A percentile compares a stretch with the other conserved stretches of the same genome.
Evolutionary conservation across 2,797 vertebrate species (phyloP).

Genomic region (Myotis daubentonii): DNA sequence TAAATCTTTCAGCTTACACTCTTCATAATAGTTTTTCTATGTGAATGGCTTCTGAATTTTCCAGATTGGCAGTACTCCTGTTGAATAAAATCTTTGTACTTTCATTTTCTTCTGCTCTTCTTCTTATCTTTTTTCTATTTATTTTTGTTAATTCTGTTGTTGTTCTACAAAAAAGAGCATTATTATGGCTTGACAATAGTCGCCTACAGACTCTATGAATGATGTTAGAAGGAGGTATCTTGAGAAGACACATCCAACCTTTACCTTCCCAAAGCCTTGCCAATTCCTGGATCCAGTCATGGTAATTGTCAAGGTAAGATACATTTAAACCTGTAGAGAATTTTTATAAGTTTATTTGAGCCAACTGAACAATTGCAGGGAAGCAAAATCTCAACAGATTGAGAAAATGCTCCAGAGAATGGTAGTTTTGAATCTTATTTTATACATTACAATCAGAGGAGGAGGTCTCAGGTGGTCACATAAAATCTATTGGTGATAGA

Average conservation of each 20-base stretch:
- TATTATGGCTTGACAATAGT: not conserved
- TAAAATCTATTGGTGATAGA: not conserved
- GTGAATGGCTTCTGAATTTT: not conserved
- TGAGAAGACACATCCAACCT: not conserved
- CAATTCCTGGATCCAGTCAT: not conserved
- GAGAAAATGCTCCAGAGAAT: not conserved
- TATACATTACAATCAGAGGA: not conserved
- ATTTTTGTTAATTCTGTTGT: not conserved
- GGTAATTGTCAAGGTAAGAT: not conserved
- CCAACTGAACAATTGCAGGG: not conserved
- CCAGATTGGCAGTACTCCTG: not conserved
- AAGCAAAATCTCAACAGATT: not conserved
- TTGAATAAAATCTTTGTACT: not conserved
- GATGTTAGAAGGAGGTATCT: not conserved
- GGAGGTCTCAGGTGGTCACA: not conserved
- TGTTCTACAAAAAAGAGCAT: not conserved
- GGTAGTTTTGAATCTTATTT: not conserved
- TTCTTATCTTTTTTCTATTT: not conserved
- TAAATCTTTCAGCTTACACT: not conserved
- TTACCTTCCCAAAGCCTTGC: not conserved
- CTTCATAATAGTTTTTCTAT: not conserved
- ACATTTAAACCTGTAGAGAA: not conserved
- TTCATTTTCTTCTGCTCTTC: not conserved
- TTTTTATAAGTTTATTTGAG: not conserved
- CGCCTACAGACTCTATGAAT: not conserved